phyloP scores from a whole-genome alignment of 2,888 invertebrate species.

The Fragum whitleyi region DNA sequence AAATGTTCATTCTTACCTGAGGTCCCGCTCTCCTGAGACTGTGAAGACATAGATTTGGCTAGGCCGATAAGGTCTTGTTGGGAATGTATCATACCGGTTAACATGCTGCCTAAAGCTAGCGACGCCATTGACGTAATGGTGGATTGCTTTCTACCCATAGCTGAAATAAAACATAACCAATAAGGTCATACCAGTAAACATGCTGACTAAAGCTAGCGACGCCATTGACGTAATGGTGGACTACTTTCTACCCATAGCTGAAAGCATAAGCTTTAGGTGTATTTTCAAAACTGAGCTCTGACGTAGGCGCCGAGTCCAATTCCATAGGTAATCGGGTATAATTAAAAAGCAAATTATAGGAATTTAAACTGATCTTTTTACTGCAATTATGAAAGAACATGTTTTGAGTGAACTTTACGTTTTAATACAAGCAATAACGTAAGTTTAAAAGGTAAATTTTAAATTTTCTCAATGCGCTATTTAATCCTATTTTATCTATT shows the following conservation, averaged over 20 bases:
- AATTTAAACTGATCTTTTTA: too few species aligned
- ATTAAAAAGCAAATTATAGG: too few species aligned
- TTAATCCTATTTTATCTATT: too few species aligned
- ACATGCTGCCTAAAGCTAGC: constrained; percentile 47
- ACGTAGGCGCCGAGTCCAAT: too few species aligned
- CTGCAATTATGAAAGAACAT: too few species aligned
- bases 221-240: constrained; percentile 60
- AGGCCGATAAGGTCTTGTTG: constrained; percentile 1
- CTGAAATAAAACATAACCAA: constrained; percentile 24
- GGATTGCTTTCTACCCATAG: constrained; percentile 56
- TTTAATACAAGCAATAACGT: too few species aligned
- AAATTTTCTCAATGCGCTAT: too few species aligned
- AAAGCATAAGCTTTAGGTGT: too few species aligned
- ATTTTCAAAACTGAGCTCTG: too few species aligned
- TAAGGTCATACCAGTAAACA: constrained; percentile 34
- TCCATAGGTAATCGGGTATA: too few species aligned
- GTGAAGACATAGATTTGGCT: constrained; percentile 5
- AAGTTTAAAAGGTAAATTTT: too few species aligned
- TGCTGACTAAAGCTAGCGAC: constrained; percentile 49
- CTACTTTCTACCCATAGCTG: constrained; percentile 57
- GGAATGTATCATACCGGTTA: constrained; percentile 25
- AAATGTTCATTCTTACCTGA: constrained; percentile 15
- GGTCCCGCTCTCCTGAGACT: constrained; percentile 14
- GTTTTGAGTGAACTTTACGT: too few species aligned
- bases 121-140: constrained; percentile 60